A percentile compares a stretch with the other conserved stretches of the same genome.
phyloP scores from a whole-genome alignment of 2,888 invertebrate genomes.

The Microchrysa polita region DNA sequence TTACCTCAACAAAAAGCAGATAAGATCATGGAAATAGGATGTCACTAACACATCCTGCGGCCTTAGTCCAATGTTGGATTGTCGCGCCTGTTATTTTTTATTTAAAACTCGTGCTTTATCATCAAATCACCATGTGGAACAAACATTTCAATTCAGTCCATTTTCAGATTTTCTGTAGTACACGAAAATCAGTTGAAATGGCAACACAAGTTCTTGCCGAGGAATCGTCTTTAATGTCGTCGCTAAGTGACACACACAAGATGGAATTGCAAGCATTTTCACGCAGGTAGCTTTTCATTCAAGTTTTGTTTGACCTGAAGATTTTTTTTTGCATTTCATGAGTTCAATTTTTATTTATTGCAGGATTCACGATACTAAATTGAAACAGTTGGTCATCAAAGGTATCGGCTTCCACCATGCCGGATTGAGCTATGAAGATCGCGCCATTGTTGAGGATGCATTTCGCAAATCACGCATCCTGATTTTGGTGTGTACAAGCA shows the following conservation, averaged over 20 bases:
- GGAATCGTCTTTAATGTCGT: slow-evolving; percentile 36
- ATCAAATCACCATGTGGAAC: too few species aligned
- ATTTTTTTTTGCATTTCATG: not conserved
- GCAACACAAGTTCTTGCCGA: slow-evolving; percentile 70
- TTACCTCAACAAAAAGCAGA: too few species aligned
- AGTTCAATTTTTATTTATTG: slow-evolving; percentile 32
- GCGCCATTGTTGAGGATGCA: slow-evolving; percentile 72
- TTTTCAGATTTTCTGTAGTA: slow-evolving; percentile 78
- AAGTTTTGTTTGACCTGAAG: too few species aligned
- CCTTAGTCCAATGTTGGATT: too few species aligned
- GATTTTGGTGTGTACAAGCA: slow-evolving; percentile 76
- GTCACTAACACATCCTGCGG: too few species aligned
- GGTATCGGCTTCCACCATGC: slow-evolving; percentile 85
- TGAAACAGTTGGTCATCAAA: slow-evolving; percentile 66
- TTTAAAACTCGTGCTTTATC: too few species aligned
- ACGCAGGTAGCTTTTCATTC: too few species aligned
- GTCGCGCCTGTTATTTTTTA: too few species aligned
- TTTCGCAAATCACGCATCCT: slow-evolving; percentile 74
- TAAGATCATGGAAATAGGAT: too few species aligned
- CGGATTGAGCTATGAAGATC: slow-evolving; percentile 74
- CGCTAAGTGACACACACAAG: slow-evolving; percentile 54
- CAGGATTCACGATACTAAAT: slow-evolving; percentile 57
- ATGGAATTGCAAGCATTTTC: slow-evolving; percentile 65
- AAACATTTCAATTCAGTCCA: slow-evolving; percentile 48
- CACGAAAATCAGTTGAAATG: slow-evolving; percentile 77